A percentile compares a stretch with the other conserved stretches of the same genome.
phyloP scores from a whole-genome alignment of 23 tunicate species.

The Halocynthia roretzi region DNA sequence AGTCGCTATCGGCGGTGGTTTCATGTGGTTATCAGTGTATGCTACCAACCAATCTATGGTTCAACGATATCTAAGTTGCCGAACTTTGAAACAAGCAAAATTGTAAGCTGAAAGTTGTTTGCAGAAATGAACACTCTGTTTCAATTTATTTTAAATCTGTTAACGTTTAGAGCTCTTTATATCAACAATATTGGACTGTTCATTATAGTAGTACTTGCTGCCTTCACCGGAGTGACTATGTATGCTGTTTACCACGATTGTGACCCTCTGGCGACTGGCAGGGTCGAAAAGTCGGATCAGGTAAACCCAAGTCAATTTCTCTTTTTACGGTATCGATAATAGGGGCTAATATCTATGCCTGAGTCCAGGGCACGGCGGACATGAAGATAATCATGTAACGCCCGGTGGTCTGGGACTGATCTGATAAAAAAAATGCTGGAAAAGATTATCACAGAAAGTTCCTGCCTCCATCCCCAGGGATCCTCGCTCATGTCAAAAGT shows the following conservation, averaged over 20 bases:
- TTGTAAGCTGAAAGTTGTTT: conserved; percentile 27
- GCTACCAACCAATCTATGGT: conserved; percentile 81
- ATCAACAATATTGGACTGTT: conserved; percentile 45
- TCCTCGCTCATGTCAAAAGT: too few relatives aligned
- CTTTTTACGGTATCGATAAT: too few relatives aligned
- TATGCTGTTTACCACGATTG: conserved; percentile 46
- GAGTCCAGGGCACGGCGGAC: too few relatives aligned
- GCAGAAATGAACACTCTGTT: not conserved
- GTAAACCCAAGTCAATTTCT: not conserved
- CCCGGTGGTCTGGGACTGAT: too few relatives aligned
- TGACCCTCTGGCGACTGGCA: conserved; percentile 40
- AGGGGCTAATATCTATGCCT: too few relatives aligned
- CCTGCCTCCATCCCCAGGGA: too few relatives aligned
- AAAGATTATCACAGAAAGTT: too few relatives aligned
- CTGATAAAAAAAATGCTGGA: too few relatives aligned
- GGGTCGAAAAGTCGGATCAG: conserved; percentile 63
- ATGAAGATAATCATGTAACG: too few relatives aligned
- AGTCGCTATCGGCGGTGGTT: conserved; percentile 43
- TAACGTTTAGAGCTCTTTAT: conserved; percentile 32
- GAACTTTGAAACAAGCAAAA: conserved; percentile 38
- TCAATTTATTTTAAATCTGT: not conserved
- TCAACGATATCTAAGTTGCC: conserved; percentile 68
- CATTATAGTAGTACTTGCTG: conserved; percentile 30
- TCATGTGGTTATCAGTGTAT: conserved; percentile 69
- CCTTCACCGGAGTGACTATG: conserved; percentile 49